Evolutionary conservation across 35 echinoderm and acorn worm genomes (phyloP).

Genomic region (Heliocidaris tuberculata): DNA sequence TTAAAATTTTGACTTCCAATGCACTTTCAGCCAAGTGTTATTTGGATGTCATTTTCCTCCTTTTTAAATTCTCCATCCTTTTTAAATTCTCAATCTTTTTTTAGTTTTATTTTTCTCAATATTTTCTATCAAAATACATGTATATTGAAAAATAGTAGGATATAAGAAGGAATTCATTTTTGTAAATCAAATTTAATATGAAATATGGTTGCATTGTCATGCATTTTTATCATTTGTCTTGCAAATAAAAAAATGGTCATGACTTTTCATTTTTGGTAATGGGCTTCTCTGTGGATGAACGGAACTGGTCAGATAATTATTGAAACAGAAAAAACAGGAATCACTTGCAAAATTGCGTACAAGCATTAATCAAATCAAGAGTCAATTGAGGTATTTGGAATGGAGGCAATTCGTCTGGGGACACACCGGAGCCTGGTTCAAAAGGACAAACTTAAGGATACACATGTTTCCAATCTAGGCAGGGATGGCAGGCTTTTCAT

Average conservation of each 20-base stretch:
- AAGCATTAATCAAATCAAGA: not conserved
- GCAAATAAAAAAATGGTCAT: not conserved
- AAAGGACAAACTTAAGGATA: not conserved
- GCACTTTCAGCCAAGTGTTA: not conserved
- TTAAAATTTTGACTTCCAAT: not conserved
- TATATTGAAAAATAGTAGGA: not conserved
- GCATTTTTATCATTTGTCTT: not conserved
- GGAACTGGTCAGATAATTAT: not conserved
- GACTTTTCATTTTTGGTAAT: not conserved
- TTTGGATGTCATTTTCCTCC: not conserved
- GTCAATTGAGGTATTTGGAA: not conserved
- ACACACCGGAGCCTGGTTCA: not conserved
- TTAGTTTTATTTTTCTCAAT: no score
- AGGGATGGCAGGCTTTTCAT: not conserved
- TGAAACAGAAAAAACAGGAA: not conserved
- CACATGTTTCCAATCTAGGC: constrained; percentile 11
- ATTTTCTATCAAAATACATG: no score
- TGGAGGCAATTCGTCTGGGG: not conserved
- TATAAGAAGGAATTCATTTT: no score
- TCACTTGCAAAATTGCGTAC: not conserved
- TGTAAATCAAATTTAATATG: no score
- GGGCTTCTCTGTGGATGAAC: not conserved
- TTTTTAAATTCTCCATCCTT: not conserved
- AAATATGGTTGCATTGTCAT: not conserved
- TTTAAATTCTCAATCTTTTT: not conserved